Conservation (phyloP, 2,113 vertebrate genomes). For the Nothoprocta pentlandii region DNA sequence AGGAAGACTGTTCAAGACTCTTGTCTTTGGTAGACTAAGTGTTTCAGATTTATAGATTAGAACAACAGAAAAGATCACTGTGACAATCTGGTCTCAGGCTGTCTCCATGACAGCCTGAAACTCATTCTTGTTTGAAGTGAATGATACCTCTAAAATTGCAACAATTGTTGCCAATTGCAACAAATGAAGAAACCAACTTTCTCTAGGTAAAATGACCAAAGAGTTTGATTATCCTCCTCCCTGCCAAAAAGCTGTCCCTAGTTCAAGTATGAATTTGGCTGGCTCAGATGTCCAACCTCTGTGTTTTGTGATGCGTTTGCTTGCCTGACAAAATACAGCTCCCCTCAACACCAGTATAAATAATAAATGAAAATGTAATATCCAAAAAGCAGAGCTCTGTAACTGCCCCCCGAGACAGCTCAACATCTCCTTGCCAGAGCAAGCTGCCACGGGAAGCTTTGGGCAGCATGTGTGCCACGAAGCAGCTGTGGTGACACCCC, state of each 20-base stretch:
- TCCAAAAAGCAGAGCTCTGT: background rate
- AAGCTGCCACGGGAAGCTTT: background rate
- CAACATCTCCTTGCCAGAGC: background rate
- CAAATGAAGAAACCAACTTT: background rate
- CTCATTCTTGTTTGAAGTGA: background rate
- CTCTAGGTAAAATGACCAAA: background rate
- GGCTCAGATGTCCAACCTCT: background rate
- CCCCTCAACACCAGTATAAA: background rate
- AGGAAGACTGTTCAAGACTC: background rate
- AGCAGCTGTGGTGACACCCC: conserved; percentile 1
- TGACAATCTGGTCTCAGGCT: background rate
- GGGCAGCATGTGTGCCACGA: background rate
- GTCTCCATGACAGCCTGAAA: background rate
- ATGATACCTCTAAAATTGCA: background rate
- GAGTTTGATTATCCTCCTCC: background rate
- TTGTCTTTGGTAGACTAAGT: background rate
- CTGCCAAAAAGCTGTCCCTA: background rate
- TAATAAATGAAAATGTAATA: background rate
- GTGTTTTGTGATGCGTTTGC: background rate
- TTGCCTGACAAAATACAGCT: background rate
- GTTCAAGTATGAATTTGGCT: background rate
- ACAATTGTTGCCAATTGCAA: background rate
- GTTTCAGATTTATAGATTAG: background rate
- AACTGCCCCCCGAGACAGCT: background rate
- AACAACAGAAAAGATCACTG: accelerated